Percentiles rank a stretch among this genome's conserved stretches.
Conservation (phyloP, 2,797 vertebrate genomes). For the Enteromius radiatus region DNA sequence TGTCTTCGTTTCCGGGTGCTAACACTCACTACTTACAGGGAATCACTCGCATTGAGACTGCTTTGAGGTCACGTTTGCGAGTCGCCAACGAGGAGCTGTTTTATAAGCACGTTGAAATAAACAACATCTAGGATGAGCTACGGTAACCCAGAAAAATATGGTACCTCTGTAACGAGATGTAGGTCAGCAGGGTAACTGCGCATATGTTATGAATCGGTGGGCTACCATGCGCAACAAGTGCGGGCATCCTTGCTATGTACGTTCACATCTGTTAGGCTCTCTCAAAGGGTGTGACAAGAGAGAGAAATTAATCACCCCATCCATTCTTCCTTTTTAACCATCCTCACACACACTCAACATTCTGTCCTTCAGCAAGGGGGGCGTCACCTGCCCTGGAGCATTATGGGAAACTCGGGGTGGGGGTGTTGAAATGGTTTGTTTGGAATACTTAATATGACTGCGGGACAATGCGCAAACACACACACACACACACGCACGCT, state of each 20-base stretch:
- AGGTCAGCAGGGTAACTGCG: conserved; percentile 24
- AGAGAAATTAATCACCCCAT: conserved; percentile 55
- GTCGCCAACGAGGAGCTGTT: conserved; percentile 7
- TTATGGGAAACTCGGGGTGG: conserved; percentile 41
- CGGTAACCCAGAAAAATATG: conserved; percentile 27
- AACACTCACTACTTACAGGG: not conserved
- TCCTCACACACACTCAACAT: conserved; percentile 37
- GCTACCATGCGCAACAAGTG: conserved; percentile 24
- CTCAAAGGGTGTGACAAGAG: conserved; percentile 28
- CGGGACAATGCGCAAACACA: conserved; percentile 32
- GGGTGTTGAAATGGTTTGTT: conserved; percentile 49
- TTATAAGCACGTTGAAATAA: conserved; percentile 11
- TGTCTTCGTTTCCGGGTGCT: not conserved
- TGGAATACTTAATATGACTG: conserved; percentile 49
- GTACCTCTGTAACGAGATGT: conserved; percentile 35
- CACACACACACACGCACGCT: conserved; percentile 18
- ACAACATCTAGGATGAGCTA: conserved; percentile 20
- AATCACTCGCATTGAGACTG: not conserved
- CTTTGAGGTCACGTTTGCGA: conserved; percentile 11
- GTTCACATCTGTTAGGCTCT: conserved; percentile 23
- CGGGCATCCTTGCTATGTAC: conserved; percentile 30
- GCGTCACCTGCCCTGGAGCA: conserved; percentile 52
- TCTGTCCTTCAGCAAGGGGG: conserved; percentile 50
- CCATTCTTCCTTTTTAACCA: conserved; percentile 18
- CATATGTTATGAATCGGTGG: conserved; percentile 23